Base-by-base conservation (phyloP, 2,113 vertebrate species). In the Cochlearius cochlearius region DNA sequence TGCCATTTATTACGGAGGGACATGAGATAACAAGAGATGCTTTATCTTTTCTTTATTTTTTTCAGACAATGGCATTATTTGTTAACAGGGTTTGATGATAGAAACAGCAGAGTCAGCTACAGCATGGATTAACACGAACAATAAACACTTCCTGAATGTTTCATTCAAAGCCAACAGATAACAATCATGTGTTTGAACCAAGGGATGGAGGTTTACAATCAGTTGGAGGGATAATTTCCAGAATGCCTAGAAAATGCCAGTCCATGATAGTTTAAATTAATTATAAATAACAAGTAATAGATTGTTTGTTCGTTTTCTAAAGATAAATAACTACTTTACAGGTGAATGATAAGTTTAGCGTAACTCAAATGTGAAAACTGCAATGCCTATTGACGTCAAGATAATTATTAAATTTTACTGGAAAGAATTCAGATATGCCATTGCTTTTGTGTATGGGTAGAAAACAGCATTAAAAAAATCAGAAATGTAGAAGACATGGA, bases 101-200 rank as follows among this genome's bases (percentile, higher is more conserved):
- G 80, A 95, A 92, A 91, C 58, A 83, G 88, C 86, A 72, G 86
- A 95, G 73, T 96, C 96, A 97, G 92, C 96, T 79, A 87, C 64
- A 89, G 76, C 80, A 50, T 73, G 73, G 86, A 94, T 97, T 95
- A 91, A 50, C 66, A 69, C 18, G 76, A 85, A 96, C 88, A 96
- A 94, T 89, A 94, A 94, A 41, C 77, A 91, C 86, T 95, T 95
- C 92, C 92, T 91, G 92, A 95, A 94, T 66, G 53, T 76, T 94
- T 95, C 66, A 76, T 91, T 94, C 58, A 87, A 91, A 91, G 79
- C 56, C 39, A 81, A 75, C 92, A 72, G 79, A 96, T 85, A 94
- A 92, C 66, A 94, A 95, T 92, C 62, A 7, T 5, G 43, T n/a
- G 34, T 94, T 95, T 97, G 73, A 95, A 95, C 26, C 11, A 58